These are phyloP conservation scores for Molossus alvarezi DNA, from an alignment of 2,797 vertebrate genomes.

Conservation along the genomic window DNA sequence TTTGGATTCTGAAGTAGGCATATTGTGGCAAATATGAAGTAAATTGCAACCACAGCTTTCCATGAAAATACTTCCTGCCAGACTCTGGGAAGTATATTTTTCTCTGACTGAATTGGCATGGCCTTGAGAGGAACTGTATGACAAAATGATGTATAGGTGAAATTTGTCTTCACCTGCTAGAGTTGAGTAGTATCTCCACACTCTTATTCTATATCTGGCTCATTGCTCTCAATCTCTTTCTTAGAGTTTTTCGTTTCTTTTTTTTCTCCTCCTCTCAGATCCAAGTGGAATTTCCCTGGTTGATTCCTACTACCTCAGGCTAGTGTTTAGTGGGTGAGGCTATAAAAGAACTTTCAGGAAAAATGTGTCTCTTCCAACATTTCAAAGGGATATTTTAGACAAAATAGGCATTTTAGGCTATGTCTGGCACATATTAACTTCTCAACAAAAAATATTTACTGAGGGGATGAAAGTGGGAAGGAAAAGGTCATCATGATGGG, in stretches of 20 bases:
- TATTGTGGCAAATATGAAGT: neutral
- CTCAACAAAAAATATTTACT: neutral
- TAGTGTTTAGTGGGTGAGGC: neutral
- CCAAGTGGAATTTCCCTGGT: constrained; percentile 20
- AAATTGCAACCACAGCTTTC: constrained; percentile 33
- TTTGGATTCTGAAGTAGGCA: constrained; percentile 9
- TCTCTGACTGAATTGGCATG: neutral
- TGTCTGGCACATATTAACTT: neutral
- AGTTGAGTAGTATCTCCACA: neutral
- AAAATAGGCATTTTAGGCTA: constrained; percentile 21
- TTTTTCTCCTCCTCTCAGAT: neutral
- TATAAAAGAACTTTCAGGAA: constrained; percentile 35
- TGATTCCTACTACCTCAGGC: neutral
- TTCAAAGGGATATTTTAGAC: constrained; percentile 34
- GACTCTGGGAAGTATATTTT: neutral
- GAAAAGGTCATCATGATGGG: neutral
- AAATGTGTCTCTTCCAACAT: neutral
- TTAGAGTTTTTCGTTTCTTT: constrained; percentile 10
- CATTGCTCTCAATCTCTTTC: neutral
- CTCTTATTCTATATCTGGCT: neutral
- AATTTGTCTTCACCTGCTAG: neutral
- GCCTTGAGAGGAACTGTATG: constrained; percentile 56
- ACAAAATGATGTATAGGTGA: constrained; percentile 51
- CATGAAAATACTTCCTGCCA: constrained; percentile 15
- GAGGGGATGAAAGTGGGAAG: constrained; percentile 3